These are phyloP conservation scores for Capra hircus DNA, from an alignment of 2,113 vertebrate genomes.

Conservation along the genomic window DNA sequence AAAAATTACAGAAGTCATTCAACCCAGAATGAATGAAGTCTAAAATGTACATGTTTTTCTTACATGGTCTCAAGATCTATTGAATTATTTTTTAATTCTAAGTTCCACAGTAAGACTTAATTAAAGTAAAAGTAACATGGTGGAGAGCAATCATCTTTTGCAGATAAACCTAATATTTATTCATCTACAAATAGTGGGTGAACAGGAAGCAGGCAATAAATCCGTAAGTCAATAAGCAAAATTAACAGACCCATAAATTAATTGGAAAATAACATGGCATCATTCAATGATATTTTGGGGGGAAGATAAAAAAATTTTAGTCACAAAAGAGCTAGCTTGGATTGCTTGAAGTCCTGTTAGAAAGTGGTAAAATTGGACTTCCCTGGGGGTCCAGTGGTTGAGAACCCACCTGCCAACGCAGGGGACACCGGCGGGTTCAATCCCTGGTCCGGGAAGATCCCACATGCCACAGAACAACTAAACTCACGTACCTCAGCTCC, in stretches of 20 bases:
- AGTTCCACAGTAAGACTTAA: not conserved
- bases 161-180: not conserved
- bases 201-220: not conserved
- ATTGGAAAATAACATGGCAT: not conserved
- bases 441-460: not conserved
- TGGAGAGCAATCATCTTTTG: not conserved
- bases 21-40: not conserved
- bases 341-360: not conserved
- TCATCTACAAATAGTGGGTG: not conserved
- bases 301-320: not conserved
- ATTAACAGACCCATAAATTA: not conserved
- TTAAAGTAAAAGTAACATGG: not conserved
- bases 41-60: not conserved
- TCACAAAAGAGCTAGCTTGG: not conserved
- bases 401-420: not conserved
- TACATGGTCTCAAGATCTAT: not conserved
- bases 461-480: not conserved
- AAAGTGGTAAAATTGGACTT: not conserved
- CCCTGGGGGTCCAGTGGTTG: not conserved
- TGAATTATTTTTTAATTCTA: not conserved
- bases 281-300: not conserved
- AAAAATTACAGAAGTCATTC: not conserved
- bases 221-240: not conserved
- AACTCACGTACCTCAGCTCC: not conserved
- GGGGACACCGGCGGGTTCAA: accelerated